A percentile compares a stretch with the other conserved stretches of the same genome.
phyloP scores from a whole-genome alignment of 2,888 invertebrate genomes.

The Caenorhabditis becei region DNA sequence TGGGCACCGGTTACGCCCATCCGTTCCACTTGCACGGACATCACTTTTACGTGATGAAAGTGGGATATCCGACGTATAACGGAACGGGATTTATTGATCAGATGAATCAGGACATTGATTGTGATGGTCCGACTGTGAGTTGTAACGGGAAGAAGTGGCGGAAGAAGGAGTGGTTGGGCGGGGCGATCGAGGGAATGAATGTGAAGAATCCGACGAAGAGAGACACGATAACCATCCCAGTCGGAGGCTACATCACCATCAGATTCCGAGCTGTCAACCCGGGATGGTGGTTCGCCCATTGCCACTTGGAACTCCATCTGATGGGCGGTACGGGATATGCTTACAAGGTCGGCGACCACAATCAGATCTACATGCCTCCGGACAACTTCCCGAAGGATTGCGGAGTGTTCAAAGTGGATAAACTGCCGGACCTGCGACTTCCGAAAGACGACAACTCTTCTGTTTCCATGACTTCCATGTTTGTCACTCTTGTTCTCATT shows the following conservation, averaged over 20 bases:
- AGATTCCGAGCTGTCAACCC: conserved; percentile 81
- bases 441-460: conserved; percentile 12
- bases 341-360: conserved; percentile 72
- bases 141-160: conserved; percentile 65
- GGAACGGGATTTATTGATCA: conserved; percentile 67
- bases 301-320: conserved; percentile 78
- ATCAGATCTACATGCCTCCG: conserved; percentile 77
- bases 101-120: conserved; percentile 70
- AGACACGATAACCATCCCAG: conserved; percentile 81
- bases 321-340: conserved; percentile 81
- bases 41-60: conserved; percentile 79
- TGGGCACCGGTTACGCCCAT: conserved; percentile 75
- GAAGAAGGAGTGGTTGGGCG: conserved; percentile 69
- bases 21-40: conserved; percentile 79
- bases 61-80: conserved; percentile 76
- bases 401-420: conserved; percentile 65
- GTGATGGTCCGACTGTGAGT: conserved; percentile 33
- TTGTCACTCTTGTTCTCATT: neutral
- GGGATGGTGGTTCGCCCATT: conserved; percentile 81
- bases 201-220: conserved; percentile 75
- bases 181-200: conserved; percentile 73
- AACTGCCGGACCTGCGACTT: conserved; percentile 45
- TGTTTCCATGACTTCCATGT: neutral
- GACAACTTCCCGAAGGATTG: conserved; percentile 72
- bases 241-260: conserved; percentile 81